Evolutionary conservation across 2,113 vertebrate genomes (phyloP), one percentile per base, ranked within the genome.

Genomic region (Cisticola juncidis): DNA sequence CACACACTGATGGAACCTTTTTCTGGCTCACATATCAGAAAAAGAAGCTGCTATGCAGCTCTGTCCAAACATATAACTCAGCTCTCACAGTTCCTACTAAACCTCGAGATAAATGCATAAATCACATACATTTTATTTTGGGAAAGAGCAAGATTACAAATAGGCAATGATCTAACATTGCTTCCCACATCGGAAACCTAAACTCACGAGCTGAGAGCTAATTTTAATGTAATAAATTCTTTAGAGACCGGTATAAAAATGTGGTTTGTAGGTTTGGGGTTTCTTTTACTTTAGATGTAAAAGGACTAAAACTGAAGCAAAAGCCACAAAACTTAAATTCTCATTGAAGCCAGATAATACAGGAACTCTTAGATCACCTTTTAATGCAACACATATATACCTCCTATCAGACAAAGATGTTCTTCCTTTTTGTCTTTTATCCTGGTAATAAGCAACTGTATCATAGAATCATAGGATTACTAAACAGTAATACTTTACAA

Each of bases 171-270:
- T 95, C 90, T 96, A 90, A 95, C 45, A 62, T 69, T 80, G 1
- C 91, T 82, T 92, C 93, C 91, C 74, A 97, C 95, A 70, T 66
- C 88, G 54, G 74, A 95, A 96, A 86, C 35, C 62, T 95, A 76
- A 95, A 90, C 58, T 91, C 85, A 90, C 0, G 24, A 94, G 71
- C 33, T 58, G 29, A 92, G 65, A 94, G 66, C 21, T 95, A 94
- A 92, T 90, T 95, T 94, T 91, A 90, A 33, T 29, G 45, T 57
- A 66, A 87, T 61, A 65, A 81, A 91, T 85, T 82, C 65, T 94
- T 81, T 50, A 65, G 48, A 94, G 48, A 72, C 17, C 6, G 51
- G 14, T 35, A 71, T 33, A n/a, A 79, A 84, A 89, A 47, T 62
- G 6, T 13, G 26, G 24, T 38, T 60, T 35, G 8, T 23, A 18